Evolutionary conservation across 2,888 invertebrate genomes (phyloP).

Genomic region (Ophion costatus): DNA sequence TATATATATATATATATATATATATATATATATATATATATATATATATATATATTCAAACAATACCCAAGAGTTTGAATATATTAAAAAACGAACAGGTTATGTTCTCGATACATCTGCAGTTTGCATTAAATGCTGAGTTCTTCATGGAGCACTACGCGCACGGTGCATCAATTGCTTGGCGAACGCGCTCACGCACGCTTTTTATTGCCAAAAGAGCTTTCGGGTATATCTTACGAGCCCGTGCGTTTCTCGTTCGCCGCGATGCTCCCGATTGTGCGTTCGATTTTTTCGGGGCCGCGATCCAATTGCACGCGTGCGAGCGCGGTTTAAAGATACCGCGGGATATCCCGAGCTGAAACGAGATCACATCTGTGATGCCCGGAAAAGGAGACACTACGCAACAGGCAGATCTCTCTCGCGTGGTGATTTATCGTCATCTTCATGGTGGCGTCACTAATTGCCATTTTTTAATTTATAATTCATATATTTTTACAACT

Average conservation of each 20-base stretch:
- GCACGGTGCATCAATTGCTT: conserved; percentile 5
- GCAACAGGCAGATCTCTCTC: conserved; percentile 51
- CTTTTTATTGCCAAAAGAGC: conserved; percentile 17
- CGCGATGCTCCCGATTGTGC: conserved; percentile 40
- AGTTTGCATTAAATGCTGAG: conserved; percentile 52
- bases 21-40: no score
- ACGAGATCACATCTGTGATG: conserved; percentile 64
- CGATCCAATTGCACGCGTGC: conserved; percentile 65
- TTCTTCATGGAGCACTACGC: conserved; percentile 8
- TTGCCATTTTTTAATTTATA: no score
- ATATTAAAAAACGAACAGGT: no score
- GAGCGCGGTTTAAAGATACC: conserved; percentile 26
- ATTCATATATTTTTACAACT: no score
- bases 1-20: no score
- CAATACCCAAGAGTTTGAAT: neutral
- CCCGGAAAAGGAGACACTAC: conserved; percentile 48
- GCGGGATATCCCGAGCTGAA: conserved; percentile 53
- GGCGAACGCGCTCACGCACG: neutral
- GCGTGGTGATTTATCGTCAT: conserved; percentile 3
- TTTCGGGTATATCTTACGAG: neutral
- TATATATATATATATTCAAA: no score
- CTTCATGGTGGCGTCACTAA: neutral
- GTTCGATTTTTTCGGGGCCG: conserved; percentile 67
- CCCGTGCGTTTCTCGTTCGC: conserved; percentile 38
- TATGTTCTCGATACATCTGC: no score